phyloP scores from a whole-genome alignment of 2,113 vertebrate genomes.

The Procapra przewalskii region DNA sequence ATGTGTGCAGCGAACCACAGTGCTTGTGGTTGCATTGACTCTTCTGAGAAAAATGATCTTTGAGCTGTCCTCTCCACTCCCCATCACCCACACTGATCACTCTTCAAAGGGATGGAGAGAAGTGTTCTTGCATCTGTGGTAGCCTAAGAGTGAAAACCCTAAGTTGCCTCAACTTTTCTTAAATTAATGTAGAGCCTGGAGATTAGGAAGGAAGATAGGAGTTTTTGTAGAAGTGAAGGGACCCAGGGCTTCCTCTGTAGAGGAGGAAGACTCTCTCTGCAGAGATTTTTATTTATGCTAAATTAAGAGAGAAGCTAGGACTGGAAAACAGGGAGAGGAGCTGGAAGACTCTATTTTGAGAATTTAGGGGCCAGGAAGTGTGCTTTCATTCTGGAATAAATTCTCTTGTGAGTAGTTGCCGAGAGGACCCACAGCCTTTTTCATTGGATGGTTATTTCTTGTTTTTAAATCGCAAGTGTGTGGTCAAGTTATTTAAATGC shows the following conservation, averaged over 20 bases:
- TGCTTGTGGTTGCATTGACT: background rate
- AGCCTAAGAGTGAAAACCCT: background rate
- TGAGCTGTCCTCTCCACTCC: background rate
- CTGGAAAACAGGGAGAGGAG: background rate
- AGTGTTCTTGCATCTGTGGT: background rate
- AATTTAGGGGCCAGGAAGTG: background rate
- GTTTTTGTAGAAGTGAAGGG: background rate
- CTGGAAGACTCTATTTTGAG: background rate
- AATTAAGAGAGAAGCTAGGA: background rate
- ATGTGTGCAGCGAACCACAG: background rate
- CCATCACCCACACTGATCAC: background rate
- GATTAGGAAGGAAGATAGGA: background rate
- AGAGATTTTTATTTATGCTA: background rate
- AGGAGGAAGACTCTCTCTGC: background rate
- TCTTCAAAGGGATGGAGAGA: background rate
- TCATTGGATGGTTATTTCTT: background rate
- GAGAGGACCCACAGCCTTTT: background rate
- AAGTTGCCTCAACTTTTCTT: background rate
- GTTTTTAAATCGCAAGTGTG: background rate
- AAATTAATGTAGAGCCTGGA: background rate
- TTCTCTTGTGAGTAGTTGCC: background rate
- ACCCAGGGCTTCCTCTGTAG: background rate
- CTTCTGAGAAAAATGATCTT: slow-evolving; percentile 11
- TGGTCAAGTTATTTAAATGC: background rate
- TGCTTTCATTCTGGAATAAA: background rate